Conservation (phyloP, 2,113 vertebrate species). For the Deroptyus accipitrinus region DNA sequence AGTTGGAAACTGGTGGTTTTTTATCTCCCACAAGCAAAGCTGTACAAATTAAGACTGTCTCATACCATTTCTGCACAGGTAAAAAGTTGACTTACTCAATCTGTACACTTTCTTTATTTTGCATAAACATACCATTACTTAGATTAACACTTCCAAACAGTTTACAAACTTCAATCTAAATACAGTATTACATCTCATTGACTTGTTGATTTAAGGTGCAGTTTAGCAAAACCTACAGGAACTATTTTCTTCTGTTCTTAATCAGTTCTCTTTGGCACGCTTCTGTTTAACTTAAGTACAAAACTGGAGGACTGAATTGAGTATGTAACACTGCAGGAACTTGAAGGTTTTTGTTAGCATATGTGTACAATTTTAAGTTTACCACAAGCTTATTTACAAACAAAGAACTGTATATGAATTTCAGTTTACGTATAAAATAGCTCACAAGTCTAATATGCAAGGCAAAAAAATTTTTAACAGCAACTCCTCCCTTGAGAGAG, state of each 20-base stretch:
- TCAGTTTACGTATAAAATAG: constrained; percentile 51
- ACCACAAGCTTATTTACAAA: constrained; percentile 68
- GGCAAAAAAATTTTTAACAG: constrained; percentile 19
- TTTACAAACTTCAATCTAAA: constrained; percentile 40
- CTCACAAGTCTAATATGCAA: constrained; percentile 23
- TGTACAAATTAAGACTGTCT: constrained; percentile 5
- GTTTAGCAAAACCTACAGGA: constrained; percentile 47
- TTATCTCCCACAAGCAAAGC: constrained; percentile 11
- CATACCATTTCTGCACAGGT: constrained; percentile 3
- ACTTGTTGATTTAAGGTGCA: constrained; percentile 54
- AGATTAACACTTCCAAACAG: constrained; percentile 3
- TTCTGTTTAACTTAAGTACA: constrained; percentile 57
- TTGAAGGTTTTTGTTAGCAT: not conserved
- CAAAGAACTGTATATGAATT: constrained; percentile 22
- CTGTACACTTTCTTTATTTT: constrained; percentile 37
- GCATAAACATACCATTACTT: constrained; percentile 50
- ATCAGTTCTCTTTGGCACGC: constrained; percentile 72
- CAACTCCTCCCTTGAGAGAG: constrained; percentile 6
- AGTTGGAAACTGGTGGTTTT: not conserved
- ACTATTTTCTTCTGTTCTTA: constrained; percentile 23
- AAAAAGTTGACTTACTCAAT: constrained; percentile 21
- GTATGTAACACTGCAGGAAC: constrained; percentile 19
- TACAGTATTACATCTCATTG: constrained; percentile 43
- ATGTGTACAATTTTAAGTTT: constrained; percentile 24
- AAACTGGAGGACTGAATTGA: constrained; percentile 27